A percentile compares a stretch with the other conserved stretches of the same genome.
Conservation (phyloP, 2,888 invertebrate species). For the Andrena marginata region DNA sequence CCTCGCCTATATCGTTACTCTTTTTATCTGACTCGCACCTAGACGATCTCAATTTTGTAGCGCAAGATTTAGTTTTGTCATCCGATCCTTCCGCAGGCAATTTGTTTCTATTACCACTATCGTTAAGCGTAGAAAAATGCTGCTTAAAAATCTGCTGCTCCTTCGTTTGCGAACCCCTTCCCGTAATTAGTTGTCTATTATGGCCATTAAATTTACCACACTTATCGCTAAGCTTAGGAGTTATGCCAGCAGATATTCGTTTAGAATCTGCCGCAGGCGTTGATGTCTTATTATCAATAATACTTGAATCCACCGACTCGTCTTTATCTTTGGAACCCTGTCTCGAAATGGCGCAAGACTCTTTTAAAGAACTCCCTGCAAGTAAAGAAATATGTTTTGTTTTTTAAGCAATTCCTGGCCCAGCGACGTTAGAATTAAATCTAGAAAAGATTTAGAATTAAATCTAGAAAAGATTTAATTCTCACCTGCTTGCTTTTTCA, state of each 20-base stretch:
- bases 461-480: not conserved
- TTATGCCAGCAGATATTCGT: conserved; percentile 14
- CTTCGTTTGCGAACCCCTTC: conserved; percentile 66
- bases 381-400: not conserved
- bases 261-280: conserved; percentile 26
- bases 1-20: conserved; percentile 30
- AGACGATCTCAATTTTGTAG: conserved; percentile 16
- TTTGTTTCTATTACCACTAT: conserved; percentile 39
- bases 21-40: conserved; percentile 32
- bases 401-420: not conserved
- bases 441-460: conserved; percentile 1
- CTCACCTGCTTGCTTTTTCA: conserved; percentile 42
- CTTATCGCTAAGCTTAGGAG: conserved; percentile 59
- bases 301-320: conserved; percentile 28
- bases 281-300: conserved; percentile 27
- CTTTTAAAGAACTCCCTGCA: conserved; percentile 46
- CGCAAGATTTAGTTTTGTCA: conserved; percentile 45
- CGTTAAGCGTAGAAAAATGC: conserved; percentile 38
- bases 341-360: conserved; percentile 25
- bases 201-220: conserved; percentile 63
- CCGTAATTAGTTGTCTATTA: conserved; percentile 63
- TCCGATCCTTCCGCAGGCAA: conserved; percentile 34
- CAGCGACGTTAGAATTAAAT: conserved; percentile 9
- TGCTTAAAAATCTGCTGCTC: conserved; percentile 69
- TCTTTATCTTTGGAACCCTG: conserved; percentile 50